Evolutionary conservation across 2,888 invertebrate species (phyloP).

Genomic region (Hyposoter didymator): DNA sequence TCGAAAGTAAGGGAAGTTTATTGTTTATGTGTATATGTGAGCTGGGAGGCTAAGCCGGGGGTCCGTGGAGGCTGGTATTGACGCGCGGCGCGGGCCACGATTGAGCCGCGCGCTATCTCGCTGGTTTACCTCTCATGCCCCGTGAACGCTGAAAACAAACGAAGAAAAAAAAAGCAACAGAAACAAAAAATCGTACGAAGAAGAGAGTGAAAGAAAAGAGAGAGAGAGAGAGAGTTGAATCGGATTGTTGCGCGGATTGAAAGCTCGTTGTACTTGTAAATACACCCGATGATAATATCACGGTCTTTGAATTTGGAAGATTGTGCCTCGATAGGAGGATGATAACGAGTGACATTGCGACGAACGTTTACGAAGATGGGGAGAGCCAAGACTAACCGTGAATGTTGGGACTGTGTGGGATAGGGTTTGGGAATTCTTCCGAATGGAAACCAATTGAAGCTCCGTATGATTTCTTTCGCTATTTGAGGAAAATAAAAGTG

Average conservation of each 20-base stretch:
- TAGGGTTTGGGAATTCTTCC: constrained; percentile 30
- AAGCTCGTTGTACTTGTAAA: not conserved
- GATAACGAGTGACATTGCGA: constrained; percentile 20
- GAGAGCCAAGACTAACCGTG: constrained; percentile 49
- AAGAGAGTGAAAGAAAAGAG: not conserved
- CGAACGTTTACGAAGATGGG: constrained; percentile 37
- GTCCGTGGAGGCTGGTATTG: constrained; percentile 55
- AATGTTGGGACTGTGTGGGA: constrained; percentile 53
- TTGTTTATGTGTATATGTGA: constrained; percentile 13
- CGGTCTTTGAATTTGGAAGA: not conserved
- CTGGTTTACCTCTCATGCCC: not conserved
- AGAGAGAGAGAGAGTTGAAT: not conserved
- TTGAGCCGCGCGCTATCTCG: constrained; percentile 22
- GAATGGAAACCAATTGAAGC: not conserved
- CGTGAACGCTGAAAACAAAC: not conserved
- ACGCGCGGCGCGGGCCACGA: constrained; percentile 53
- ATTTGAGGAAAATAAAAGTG: constrained; percentile 4
- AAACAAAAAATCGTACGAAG: not conserved
- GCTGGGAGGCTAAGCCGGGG: constrained; percentile 20
- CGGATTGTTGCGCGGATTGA: not conserved
- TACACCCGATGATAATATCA: constrained; percentile 16
- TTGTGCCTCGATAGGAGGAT: constrained; percentile 13
- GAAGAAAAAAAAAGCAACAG: constrained; percentile 2
- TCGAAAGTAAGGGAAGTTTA: constrained; percentile 26
- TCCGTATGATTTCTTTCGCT: not conserved